phyloP scores from a whole-genome alignment of 2,888 invertebrate genomes.

The Spisula subtruncata region DNA sequence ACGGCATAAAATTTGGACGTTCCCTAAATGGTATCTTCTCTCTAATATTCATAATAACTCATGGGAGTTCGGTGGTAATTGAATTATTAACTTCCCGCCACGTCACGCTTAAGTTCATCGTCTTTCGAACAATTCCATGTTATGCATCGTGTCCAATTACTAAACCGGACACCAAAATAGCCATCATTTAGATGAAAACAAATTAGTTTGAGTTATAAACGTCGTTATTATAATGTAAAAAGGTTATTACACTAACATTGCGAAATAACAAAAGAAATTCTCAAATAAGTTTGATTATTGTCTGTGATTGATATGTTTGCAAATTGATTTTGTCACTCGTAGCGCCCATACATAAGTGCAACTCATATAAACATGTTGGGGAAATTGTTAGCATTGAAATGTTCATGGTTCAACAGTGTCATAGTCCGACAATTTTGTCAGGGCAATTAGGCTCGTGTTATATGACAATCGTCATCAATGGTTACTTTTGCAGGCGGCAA shows the following conservation, averaged over 20 bases:
- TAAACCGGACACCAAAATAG: background rate
- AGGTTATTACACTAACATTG: background rate
- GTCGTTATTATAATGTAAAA: background rate
- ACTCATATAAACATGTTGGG: too few relatives aligned
- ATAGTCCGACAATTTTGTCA: too few relatives aligned
- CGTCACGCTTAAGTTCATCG: background rate
- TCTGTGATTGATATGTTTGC: too few relatives aligned
- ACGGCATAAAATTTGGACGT: background rate
- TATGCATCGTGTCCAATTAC: constrained; percentile 1
- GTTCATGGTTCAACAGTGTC: too few relatives aligned
- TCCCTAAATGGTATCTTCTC: background rate
- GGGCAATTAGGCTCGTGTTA: too few relatives aligned
- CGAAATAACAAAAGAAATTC: too few relatives aligned
- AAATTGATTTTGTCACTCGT: too few relatives aligned
- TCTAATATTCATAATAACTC: constrained; percentile 3
- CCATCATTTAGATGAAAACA: background rate
- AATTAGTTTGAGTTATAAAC: background rate
- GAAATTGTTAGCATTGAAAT: too few relatives aligned
- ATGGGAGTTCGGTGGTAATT: background rate
- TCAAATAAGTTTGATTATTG: too few relatives aligned
- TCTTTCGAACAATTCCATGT: background rate
- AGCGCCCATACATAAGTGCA: too few relatives aligned
- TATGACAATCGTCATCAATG: too few relatives aligned
- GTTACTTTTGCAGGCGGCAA: too few relatives aligned
- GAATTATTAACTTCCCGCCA: background rate